phyloP scores from a whole-genome alignment of 2,797 vertebrate genomes.

The Poecile montanus region DNA sequence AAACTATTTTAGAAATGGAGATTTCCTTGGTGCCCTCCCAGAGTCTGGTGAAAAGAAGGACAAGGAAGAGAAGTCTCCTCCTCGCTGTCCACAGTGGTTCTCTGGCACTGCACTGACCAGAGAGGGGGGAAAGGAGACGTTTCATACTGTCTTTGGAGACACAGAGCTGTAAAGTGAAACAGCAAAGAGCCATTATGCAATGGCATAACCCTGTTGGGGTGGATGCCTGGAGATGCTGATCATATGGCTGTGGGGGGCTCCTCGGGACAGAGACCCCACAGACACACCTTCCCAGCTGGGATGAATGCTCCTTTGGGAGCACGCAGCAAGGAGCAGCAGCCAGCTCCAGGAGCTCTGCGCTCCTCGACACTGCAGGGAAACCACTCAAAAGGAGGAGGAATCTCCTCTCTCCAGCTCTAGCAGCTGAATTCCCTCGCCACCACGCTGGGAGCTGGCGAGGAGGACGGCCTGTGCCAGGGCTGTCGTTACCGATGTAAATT shows the following conservation, averaged over 20 bases:
- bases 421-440: constrained; percentile 28
- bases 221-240: not conserved
- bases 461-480: not conserved
- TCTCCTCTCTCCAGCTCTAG: constrained; percentile 17
- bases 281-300: not conserved
- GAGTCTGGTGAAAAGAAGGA: not conserved
- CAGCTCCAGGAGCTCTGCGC: not conserved
- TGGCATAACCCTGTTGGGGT: fast-evolving
- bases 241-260: not conserved
- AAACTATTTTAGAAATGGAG: not conserved
- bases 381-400: not conserved
- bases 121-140: not conserved
- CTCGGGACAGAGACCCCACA: not conserved
- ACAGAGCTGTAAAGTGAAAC: not conserved
- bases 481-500: constrained; percentile 55
- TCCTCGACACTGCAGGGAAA: not conserved
- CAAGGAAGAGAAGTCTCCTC: not conserved
- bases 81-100: not conserved
- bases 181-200: not conserved
- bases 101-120: not conserved
- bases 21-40: not conserved
- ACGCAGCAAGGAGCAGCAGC: not conserved
- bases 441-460: constrained; percentile 22
- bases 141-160: not conserved
- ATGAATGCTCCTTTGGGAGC: not conserved